Percentiles rank a stretch among this genome's conserved stretches.
These are phyloP conservation scores for Momotus momota DNA, from an alignment of 2,797 vertebrate species.

Conservation along the genomic window DNA sequence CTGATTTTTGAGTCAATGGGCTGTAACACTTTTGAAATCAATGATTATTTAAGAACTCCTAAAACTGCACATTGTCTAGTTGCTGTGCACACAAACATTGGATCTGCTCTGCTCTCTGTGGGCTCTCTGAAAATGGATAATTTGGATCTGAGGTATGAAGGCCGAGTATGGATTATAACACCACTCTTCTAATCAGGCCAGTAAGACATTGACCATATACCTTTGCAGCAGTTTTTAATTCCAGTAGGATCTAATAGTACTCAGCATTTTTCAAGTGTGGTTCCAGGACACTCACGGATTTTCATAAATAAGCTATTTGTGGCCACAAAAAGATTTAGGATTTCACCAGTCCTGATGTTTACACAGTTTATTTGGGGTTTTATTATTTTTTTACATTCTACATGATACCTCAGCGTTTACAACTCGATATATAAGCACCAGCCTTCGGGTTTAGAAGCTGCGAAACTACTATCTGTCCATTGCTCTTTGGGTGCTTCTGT, in stretches of 20 bases:
- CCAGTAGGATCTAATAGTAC: background rate
- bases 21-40: conserved; percentile 71
- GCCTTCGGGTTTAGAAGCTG: background rate
- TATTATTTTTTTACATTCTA: background rate
- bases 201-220: background rate
- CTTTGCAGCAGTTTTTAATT: background rate
- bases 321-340: background rate
- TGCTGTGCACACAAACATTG: background rate
- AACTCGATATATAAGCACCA: background rate
- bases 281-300: background rate
- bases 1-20: conserved; percentile 73
- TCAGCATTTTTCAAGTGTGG: background rate
- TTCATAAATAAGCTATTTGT: background rate
- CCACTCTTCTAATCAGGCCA: background rate
- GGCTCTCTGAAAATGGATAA: background rate
- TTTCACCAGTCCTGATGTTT: background rate
- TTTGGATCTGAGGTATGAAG: background rate
- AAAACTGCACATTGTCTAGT: conserved; percentile 45
- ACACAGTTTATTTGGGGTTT: background rate
- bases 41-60: conserved; percentile 75
- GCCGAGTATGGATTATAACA: background rate
- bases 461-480: background rate
- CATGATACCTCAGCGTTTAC: background rate
- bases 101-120: conserved; percentile 4
- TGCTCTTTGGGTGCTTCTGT: background rate